Conservation (phyloP, 2,113 vertebrate species). For the Origma solitaria region DNA sequence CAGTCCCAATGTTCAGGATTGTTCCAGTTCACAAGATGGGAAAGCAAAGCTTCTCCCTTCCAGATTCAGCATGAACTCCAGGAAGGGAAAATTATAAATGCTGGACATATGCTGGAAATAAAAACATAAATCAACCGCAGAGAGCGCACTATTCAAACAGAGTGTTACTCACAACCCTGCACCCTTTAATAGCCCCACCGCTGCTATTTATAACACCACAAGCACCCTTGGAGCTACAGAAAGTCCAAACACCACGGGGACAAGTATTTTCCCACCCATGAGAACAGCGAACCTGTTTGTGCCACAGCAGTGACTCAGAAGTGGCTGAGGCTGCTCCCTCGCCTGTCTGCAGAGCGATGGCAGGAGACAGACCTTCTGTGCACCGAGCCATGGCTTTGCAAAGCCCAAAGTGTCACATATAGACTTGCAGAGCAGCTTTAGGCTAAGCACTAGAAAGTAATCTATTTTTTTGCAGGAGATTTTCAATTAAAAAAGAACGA, state of each 20-base stretch:
- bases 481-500: neutral
- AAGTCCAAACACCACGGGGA: neutral
- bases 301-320: neutral
- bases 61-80: neutral
- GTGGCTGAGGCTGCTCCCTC: fast-evolving
- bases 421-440: neutral
- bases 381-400: fast-evolving
- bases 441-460: neutral
- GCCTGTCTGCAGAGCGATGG: fast-evolving
- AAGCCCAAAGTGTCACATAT: fast-evolving
- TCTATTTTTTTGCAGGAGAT: neutral
- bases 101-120: neutral
- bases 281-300: slow-evolving; percentile 22
- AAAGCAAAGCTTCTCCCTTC: neutral
- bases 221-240: neutral
- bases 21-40: neutral
- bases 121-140: neutral
- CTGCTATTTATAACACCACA: slow-evolving; percentile 4
- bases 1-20: neutral
- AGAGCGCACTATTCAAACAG: neutral
- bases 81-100: neutral
- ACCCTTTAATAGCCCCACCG: neutral
- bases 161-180: slow-evolving; percentile 9
- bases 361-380: neutral
- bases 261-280: neutral